Base-by-base conservation (phyloP, 2,797 vertebrate species). In the Sebastes hubbsi region DNA sequence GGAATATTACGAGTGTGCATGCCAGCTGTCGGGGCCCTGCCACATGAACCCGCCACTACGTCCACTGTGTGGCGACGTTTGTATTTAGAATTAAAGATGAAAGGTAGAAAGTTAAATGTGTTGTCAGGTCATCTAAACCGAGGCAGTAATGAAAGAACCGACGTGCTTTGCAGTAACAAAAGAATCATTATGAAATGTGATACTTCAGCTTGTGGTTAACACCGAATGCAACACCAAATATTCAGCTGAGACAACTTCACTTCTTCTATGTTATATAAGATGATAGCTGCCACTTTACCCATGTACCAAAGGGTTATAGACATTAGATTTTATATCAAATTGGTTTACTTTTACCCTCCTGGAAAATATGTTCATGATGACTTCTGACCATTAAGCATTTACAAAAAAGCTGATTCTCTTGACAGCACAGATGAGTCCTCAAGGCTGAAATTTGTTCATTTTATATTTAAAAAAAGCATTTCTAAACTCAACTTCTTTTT, bases 1-100 rank as follows among this genome's bases (percentile, higher is more conserved):
- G 87, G 91, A 93, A 91, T 92, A 93, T 93, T 90, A 86, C 79
- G 52, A 87, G 69, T 89, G 69, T 89, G 93, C 85, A 62, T 74
- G 89, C 93, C 95, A 95, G 92, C 94, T 95, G 94, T 94, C 91
- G 64, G 59, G 76, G 79, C 71, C 80, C 77, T 5, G 75, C 75
- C 80, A 60, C 62, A 79, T 6, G 12, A 55, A 55, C 25, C 63
- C 29, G 64, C 22, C 13, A 16, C 22, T 25, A 59, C 13, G 14
- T 18, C 4, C 46, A 55, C 70, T 2, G 52, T 20, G 56, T 6
- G 24, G 77, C 58, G 24, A 60, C 8, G 55, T 1, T 94, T 94
- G 79, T 93, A 92, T 54, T 34, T 34, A 49, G 54, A 77, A 49
- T 80, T 77, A 36, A 68, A 67, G 79, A 82, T 60, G 80, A 84